A percentile compares a stretch with the other conserved stretches of the same genome.
These are phyloP conservation scores for Chaenocephalus aceratus DNA, from an alignment of 2,113 vertebrate species.

Conservation along the genomic window DNA sequence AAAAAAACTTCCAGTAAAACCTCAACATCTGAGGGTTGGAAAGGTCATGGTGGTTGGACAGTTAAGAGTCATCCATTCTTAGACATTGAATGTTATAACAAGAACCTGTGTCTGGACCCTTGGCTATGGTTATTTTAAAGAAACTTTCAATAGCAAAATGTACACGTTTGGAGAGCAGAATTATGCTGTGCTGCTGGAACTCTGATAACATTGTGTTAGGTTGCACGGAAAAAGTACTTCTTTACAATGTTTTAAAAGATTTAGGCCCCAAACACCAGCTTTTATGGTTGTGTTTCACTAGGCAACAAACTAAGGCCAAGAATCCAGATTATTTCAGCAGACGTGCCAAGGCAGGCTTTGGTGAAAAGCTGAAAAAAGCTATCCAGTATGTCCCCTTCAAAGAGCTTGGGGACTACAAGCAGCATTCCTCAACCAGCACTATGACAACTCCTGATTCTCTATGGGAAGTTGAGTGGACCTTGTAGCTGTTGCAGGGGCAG, in stretches of 20 bases:
- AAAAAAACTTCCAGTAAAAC: not conserved
- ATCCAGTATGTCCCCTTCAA: constrained; percentile 73
- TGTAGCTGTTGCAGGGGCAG: constrained; percentile 33
- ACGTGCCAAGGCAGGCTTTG: constrained; percentile 68
- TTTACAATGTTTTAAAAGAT: constrained; percentile 25
- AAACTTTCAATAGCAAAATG: not conserved
- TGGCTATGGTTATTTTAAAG: not conserved
- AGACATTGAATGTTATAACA: not conserved
- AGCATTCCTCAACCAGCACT: constrained; percentile 75
- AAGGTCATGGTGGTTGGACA: not conserved
- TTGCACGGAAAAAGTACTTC: constrained; percentile 1
- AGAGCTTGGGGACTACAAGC: constrained; percentile 67
- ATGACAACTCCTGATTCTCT: constrained; percentile 76
- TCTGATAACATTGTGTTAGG: not conserved
- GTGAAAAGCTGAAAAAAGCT: constrained; percentile 70
- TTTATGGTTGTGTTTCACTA: constrained; percentile 59
- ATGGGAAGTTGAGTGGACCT: constrained; percentile 47
- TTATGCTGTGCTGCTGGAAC: not conserved
- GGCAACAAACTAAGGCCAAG: constrained; percentile 69
- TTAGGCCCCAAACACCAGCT: constrained; percentile 24
- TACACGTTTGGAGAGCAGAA: not conserved
- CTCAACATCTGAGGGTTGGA: not conserved
- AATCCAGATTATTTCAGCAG: constrained; percentile 73
- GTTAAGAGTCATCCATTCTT: not conserved
- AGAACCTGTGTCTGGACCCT: not conserved